These are phyloP conservation scores for Python bivittatus DNA, from an alignment of 2,113 vertebrate genomes.

Conservation along the genomic window DNA sequence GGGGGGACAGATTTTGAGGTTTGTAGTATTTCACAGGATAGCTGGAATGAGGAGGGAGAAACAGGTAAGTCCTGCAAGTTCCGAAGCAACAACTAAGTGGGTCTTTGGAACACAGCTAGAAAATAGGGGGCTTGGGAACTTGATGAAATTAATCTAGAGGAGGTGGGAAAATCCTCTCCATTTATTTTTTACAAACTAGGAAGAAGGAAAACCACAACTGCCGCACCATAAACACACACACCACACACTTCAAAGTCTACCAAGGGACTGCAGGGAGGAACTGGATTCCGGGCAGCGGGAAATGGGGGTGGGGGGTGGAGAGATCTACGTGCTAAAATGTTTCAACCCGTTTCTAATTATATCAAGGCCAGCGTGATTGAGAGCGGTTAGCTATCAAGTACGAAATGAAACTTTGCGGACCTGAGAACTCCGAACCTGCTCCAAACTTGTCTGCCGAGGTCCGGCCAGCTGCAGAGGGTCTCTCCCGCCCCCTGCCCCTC, in stretches of 20 bases:
- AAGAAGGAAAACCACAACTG: background rate
- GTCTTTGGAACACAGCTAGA: too few species aligned
- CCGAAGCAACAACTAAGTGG: background rate
- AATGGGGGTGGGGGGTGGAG: too few species aligned
- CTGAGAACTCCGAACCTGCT: background rate
- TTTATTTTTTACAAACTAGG: background rate
- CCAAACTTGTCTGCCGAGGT: background rate
- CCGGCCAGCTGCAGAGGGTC: background rate
- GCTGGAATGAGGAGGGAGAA: background rate
- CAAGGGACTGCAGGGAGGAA: background rate
- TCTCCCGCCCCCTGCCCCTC: too few species aligned
- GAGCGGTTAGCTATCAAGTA: background rate
- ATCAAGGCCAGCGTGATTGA: background rate
- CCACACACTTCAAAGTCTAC: background rate
- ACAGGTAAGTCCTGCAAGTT: background rate
- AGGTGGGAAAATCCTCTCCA: background rate
- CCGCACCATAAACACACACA: background rate
- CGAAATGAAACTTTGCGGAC: background rate
- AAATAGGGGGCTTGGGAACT: background rate
- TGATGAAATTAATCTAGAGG: background rate
- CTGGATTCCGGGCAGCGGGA: background rate
- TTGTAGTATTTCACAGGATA: background rate
- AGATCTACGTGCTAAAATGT: background rate
- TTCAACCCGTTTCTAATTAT: slow-evolving; percentile 33
- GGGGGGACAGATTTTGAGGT: background rate